Percentiles rank a stretch among this genome's conserved stretches.
Conservation (phyloP, 2,113 vertebrate species). For the Daubentonia madagascariensis region DNA sequence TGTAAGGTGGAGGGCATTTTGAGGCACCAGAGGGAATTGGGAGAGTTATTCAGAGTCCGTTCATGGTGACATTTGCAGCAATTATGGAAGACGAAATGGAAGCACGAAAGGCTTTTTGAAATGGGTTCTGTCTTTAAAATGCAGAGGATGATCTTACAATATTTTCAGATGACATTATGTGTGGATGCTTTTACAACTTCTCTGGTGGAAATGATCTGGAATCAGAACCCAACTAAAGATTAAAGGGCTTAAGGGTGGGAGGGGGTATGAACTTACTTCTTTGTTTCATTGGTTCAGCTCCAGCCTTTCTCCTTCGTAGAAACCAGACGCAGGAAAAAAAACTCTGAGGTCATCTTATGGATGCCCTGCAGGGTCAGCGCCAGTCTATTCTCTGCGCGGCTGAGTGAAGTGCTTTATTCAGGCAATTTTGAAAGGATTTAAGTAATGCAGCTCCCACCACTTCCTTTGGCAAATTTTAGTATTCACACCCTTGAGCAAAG, state of each 20-base stretch:
- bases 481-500: slow-evolving; percentile 40
- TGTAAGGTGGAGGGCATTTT: not conserved
- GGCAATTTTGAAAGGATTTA: slow-evolving; percentile 65
- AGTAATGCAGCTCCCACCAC: slow-evolving; percentile 41
- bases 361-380: slow-evolving; percentile 60
- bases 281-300: slow-evolving; percentile 67
- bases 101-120: slow-evolving; percentile 37
- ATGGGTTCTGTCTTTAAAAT: slow-evolving; percentile 50
- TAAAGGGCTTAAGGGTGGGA: slow-evolving; percentile 15
- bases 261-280: slow-evolving; percentile 56
- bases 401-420: slow-evolving; percentile 62
- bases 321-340: slow-evolving; percentile 50
- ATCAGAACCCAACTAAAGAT: slow-evolving; percentile 48
- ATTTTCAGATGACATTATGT: slow-evolving; percentile 45
- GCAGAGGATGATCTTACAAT: slow-evolving; percentile 13
- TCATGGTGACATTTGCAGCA: slow-evolving; percentile 25
- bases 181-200: slow-evolving; percentile 42
- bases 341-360: slow-evolving; percentile 69
- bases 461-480: slow-evolving; percentile 57
- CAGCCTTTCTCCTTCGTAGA: slow-evolving; percentile 59
- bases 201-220: slow-evolving; percentile 43
- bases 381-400: slow-evolving; percentile 44
- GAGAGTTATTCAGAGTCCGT: slow-evolving; percentile 32
- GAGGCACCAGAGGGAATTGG: slow-evolving; percentile 1
- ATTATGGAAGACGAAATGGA: slow-evolving; percentile 61